A percentile compares a stretch with the other conserved stretches of the same genome.
Evolutionary conservation across 2,113 vertebrate genomes (phyloP).

Genomic region (Charina bottae): DNA sequence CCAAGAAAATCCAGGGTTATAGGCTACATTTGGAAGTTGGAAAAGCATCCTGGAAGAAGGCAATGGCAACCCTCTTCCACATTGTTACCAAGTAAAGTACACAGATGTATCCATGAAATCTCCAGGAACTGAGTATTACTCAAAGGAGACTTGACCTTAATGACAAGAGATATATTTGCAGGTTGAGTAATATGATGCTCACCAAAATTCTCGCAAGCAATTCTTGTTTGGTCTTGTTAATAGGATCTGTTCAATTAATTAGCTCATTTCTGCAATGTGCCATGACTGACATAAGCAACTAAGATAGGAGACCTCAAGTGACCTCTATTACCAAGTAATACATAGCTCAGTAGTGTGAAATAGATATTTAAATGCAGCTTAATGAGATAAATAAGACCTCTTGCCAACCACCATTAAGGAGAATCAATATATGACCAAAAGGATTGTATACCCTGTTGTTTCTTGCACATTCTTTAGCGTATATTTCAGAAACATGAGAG

Average conservation of each 20-base stretch:
- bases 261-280: not conserved
- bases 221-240: not conserved
- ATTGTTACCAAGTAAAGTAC: not conserved
- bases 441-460: not conserved
- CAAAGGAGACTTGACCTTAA: not conserved
- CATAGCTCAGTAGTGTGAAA: not conserved
- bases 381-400: not conserved
- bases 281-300: not conserved
- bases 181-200: not conserved
- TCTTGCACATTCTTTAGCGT: not conserved
- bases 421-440: not conserved
- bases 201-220: not conserved
- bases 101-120: not conserved
- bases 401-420: not conserved
- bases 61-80: not conserved
- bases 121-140: not conserved
- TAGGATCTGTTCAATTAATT: constrained; percentile 5
- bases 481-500: not conserved
- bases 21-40: not conserved
- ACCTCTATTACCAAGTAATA: not conserved
- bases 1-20: not conserved
- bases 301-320: not conserved
- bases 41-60: not conserved
- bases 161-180: not conserved
- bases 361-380: not conserved